Percentiles rank a stretch among this genome's conserved stretches.
These are phyloP conservation scores for Diarsia brunnea DNA, from an alignment of 2,888 invertebrate species.

Conservation along the genomic window DNA sequence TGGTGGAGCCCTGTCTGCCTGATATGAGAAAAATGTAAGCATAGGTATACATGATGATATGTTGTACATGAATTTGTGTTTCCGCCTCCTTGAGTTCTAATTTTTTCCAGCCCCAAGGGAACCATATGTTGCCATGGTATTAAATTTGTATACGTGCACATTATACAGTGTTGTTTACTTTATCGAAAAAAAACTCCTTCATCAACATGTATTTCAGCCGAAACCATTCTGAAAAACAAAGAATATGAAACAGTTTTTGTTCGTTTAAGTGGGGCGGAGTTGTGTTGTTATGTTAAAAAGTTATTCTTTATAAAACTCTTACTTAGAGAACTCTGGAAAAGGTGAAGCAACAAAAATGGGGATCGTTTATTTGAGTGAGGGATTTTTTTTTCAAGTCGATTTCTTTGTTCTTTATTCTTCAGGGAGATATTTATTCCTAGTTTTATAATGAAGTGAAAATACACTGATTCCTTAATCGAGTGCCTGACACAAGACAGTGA, in stretches of 20 bases:
- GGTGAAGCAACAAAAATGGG: background rate
- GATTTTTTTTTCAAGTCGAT: background rate
- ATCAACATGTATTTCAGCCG: constrained; percentile 8
- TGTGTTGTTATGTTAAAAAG: background rate
- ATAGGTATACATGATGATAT: constrained; percentile 16
- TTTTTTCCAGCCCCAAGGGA: constrained; percentile 46
- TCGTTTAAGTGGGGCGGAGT: background rate
- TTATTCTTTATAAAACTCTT: background rate
- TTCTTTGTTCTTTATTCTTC: background rate
- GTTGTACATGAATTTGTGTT: constrained; percentile 32
- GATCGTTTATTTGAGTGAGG: background rate
- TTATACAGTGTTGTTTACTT: constrained; percentile 20
- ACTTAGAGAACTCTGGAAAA: background rate
- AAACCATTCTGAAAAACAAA: constrained; percentile 1
- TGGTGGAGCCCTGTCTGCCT: background rate
- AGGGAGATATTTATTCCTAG: background rate
- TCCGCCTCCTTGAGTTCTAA: constrained; percentile 44
- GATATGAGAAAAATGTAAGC: constrained; percentile 23
- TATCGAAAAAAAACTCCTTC: constrained; percentile 2
- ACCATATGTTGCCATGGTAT: constrained; percentile 13
- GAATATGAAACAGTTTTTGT: background rate
- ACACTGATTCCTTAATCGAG: background rate
- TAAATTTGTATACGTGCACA: constrained; percentile 19
- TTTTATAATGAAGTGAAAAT: background rate
- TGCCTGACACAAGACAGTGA: background rate